These are phyloP conservation scores for Spialia ferax DNA, from an alignment of 2,888 invertebrate genomes.

Conservation along the genomic window DNA sequence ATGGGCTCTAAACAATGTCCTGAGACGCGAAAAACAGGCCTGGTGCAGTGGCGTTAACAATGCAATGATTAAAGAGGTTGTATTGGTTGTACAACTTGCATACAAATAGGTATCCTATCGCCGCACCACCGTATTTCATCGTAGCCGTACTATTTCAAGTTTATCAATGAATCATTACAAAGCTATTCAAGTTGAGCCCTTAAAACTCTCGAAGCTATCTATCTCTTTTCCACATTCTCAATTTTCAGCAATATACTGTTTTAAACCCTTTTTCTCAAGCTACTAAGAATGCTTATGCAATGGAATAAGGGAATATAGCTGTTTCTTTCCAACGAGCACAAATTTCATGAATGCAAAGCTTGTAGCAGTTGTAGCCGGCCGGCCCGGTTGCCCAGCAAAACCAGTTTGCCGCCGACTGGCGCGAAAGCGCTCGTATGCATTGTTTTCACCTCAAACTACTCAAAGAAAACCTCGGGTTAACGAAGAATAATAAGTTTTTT, in stretches of 20 bases:
- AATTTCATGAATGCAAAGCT: slow-evolving; percentile 50
- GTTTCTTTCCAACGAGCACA: slow-evolving; percentile 17
- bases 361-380: slow-evolving; percentile 43
- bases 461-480: background rate
- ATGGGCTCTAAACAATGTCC: no score
- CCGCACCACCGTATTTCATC: slow-evolving; percentile 1
- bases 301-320: background rate
- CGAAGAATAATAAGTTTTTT: background rate
- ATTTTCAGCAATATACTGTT: background rate
- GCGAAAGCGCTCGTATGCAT: slow-evolving; percentile 50
- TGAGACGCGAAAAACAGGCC: no score
- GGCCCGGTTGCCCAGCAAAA: slow-evolving; percentile 49
- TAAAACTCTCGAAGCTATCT: background rate
- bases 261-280: background rate
- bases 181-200: slow-evolving; percentile 17
- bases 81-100: slow-evolving; percentile 15
- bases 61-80: no score
- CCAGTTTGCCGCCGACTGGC: slow-evolving; percentile 58
- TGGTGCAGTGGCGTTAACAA: no score
- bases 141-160: slow-evolving; percentile 25
- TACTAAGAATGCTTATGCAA: no score
- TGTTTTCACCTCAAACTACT: slow-evolving; percentile 12
- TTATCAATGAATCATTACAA: slow-evolving; percentile 26
- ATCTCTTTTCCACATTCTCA: slow-evolving; percentile 9
- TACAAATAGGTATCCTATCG: slow-evolving; percentile 10